Conservation (phyloP, 2,888 invertebrate genomes). For the Acrobasis consociella region DNA sequence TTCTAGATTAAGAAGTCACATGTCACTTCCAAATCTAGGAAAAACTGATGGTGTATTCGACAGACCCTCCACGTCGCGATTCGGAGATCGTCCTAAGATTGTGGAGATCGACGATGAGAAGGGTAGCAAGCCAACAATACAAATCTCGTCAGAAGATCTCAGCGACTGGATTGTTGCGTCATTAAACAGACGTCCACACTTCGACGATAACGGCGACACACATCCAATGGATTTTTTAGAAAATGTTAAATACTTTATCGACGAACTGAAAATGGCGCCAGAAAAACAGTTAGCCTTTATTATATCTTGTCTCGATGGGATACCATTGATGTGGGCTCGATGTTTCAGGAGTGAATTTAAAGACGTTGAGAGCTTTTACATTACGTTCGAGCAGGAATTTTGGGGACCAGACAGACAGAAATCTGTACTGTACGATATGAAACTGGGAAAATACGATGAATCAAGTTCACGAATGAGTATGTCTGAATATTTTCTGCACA, state of each 20-base stretch:
- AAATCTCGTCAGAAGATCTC: slow-evolving; percentile 64
- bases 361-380: slow-evolving; percentile 62
- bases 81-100: slow-evolving; percentile 59
- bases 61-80: slow-evolving; percentile 49
- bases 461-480: slow-evolving; percentile 61
- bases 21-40: slow-evolving; percentile 76
- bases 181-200: slow-evolving; percentile 69
- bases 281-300: slow-evolving; percentile 72
- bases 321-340: slow-evolving; percentile 75
- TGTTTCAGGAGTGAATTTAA: slow-evolving; percentile 71
- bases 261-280: slow-evolving; percentile 64
- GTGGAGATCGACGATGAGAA: slow-evolving; percentile 67
- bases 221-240: slow-evolving; percentile 78
- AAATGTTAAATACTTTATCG: slow-evolving; percentile 68
- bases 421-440: slow-evolving; percentile 72
- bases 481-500: slow-evolving; percentile 77
- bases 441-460: slow-evolving; percentile 73
- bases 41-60: slow-evolving; percentile 62
- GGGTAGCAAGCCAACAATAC: slow-evolving; percentile 47
- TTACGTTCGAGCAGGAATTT: slow-evolving; percentile 73
- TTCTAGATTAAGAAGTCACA: slow-evolving; percentile 70
- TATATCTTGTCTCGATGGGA: slow-evolving; percentile 72
- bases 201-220: slow-evolving; percentile 68
- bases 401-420: slow-evolving; percentile 76
- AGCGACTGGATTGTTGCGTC: slow-evolving; percentile 72